phyloP scores from a whole-genome alignment of 1,140 invertebrate genomes.

The Scaptomyza pallida region DNA sequence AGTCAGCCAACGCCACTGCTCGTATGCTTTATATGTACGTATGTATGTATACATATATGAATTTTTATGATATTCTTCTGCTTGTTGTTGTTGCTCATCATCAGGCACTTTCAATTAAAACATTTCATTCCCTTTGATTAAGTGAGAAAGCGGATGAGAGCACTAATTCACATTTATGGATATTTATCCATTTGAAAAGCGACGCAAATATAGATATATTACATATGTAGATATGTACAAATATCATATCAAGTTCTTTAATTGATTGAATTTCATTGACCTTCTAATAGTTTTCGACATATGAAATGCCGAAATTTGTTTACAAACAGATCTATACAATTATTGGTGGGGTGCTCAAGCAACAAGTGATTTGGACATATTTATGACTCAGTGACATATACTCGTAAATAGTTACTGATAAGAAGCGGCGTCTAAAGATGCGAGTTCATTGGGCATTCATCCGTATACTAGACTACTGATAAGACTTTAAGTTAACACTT shows the following conservation, averaged over 20 bases:
- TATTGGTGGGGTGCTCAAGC: not conserved
- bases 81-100: conserved; percentile 44
- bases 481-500: conserved; percentile 49
- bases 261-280: not conserved
- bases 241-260: not conserved
- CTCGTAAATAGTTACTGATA: conserved; percentile 26
- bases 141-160: conserved; percentile 47
- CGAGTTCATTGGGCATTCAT: conserved; percentile 14
- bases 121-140: conserved; percentile 76
- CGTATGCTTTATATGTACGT: not conserved
- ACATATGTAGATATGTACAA: not conserved
- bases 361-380: conserved; percentile 16
- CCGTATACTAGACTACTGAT: conserved; percentile 17
- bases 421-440: conserved; percentile 42
- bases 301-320: conserved; percentile 3
- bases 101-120: conserved; percentile 78
- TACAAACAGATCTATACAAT: not conserved
- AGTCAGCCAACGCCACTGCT: conserved; percentile 2
- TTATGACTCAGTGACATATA: conserved; percentile 12
- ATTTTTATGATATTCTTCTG: not conserved
- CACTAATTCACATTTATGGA: conserved; percentile 14
- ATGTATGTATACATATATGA: not conserved
- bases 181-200: not conserved
- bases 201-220: no score
- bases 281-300: not conserved